phyloP scores from a whole-genome alignment of 2,797 vertebrate species.

The Sebastes oblongus region DNA sequence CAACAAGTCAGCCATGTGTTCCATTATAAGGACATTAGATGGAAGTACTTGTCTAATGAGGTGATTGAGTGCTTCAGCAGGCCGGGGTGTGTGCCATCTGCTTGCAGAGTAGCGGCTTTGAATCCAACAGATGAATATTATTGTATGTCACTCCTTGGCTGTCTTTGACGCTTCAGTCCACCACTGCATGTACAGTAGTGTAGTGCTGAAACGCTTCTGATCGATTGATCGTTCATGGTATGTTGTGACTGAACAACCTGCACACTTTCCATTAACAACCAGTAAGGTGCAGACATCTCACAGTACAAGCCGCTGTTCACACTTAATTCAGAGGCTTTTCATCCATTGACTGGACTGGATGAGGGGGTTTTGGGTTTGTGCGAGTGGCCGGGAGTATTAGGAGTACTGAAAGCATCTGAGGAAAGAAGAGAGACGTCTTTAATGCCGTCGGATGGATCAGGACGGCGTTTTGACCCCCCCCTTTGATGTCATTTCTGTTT shows the following conservation, averaged over 20 bases:
- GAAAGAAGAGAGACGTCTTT: too few relatives aligned
- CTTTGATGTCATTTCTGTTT: too few relatives aligned
- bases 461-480: too few relatives aligned
- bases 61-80: slow-evolving; percentile 66
- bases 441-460: too few relatives aligned
- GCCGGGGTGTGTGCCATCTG: slow-evolving; percentile 65
- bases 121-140: slow-evolving; percentile 53
- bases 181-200: neutral
- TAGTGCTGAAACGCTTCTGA: neutral
- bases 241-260: neutral
- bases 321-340: neutral
- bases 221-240: neutral
- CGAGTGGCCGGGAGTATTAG: neutral
- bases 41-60: slow-evolving; percentile 69
- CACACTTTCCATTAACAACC: neutral
- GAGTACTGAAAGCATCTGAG: neutral
- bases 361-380: neutral
- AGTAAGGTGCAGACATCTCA: neutral
- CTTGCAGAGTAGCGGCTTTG: slow-evolving; percentile 41
- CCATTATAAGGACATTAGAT: slow-evolving; percentile 71
- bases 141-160: slow-evolving; percentile 23
- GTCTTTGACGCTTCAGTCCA: neutral
- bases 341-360: neutral
- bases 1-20: slow-evolving; percentile 62
- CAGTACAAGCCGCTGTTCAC: neutral